Evolutionary conservation across 2,113 vertebrate species (phyloP).

Genomic region (Scophthalmus maximus): DNA sequence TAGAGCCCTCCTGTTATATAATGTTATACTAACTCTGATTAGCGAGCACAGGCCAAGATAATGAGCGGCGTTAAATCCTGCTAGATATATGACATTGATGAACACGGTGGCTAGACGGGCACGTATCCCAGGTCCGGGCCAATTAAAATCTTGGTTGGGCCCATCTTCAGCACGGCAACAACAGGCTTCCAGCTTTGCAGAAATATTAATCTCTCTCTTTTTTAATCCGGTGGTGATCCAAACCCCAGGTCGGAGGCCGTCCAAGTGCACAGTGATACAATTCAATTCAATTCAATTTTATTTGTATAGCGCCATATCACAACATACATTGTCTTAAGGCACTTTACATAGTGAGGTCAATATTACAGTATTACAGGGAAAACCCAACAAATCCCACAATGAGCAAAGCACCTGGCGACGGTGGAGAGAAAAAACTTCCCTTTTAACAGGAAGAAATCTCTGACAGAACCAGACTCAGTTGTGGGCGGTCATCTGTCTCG

Average conservation of each 20-base stretch:
- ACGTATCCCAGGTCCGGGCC: conserved; percentile 21
- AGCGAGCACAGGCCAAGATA: background rate
- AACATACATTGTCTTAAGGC: no score
- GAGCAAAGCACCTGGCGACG: no score
- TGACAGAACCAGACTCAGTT: no score
- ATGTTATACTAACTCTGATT: conserved; percentile 15
- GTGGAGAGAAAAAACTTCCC: no score
- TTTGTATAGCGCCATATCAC: no score
- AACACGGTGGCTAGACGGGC: no score
- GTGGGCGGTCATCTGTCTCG: no score
- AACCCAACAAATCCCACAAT: no score
- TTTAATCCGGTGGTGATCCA: conserved; percentile 65
- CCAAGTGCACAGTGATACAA: conserved; percentile 19
- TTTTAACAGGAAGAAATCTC: no score
- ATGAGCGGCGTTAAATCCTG: conserved; percentile 49
- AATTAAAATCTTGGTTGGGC: conserved; percentile 59
- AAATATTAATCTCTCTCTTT: conserved; percentile 68
- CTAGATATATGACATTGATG: conserved; percentile 31
- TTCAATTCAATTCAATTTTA: no score
- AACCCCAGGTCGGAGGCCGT: conserved; percentile 7
- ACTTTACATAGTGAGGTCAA: no score
- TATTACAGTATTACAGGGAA: no score
- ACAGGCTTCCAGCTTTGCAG: conserved; percentile 63
- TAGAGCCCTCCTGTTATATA: conserved; percentile 44
- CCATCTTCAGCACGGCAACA: conserved; percentile 31